Conservation (phyloP, 2,888 invertebrate species). For the Achlya flavicornis region DNA sequence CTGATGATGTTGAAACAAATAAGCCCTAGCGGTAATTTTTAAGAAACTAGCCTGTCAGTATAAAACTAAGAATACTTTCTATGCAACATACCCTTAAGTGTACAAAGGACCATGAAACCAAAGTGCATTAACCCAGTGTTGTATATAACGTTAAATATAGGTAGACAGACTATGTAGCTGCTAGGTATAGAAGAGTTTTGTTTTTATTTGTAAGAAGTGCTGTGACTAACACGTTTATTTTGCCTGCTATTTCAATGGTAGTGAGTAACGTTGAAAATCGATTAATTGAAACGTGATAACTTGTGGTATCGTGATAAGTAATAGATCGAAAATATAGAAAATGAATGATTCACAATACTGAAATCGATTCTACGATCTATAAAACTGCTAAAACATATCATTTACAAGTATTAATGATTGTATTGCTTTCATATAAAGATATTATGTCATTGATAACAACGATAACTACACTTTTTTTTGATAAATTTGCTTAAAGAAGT, state of each 20-base stretch:
- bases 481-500: too few species aligned
- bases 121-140: constrained; percentile 55
- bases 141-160: constrained; percentile 22
- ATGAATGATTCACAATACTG: too few species aligned
- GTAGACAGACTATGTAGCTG: constrained; percentile 15
- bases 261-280: constrained; percentile 1
- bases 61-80: not conserved
- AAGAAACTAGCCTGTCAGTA: not conserved
- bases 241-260: not conserved
- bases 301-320: too few species aligned
- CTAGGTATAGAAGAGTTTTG: constrained; percentile 9
- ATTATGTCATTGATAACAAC: too few species aligned
- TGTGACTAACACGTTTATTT: not conserved
- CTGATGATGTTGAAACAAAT: not conserved
- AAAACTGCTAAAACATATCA: too few species aligned
- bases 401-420: too few species aligned
- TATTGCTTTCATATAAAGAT: too few species aligned
- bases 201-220: not conserved
- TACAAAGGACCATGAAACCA: constrained; percentile 46
- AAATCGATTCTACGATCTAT: too few species aligned
- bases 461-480: too few species aligned
- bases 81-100: constrained; percentile 44
- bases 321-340: too few species aligned
- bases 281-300: constrained; percentile 2
- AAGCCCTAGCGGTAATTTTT: not conserved